A percentile compares a stretch with the other conserved stretches of the same genome.
Evolutionary conservation across 2,797 vertebrate species (phyloP).

Genomic region (Gallinago stenura): DNA sequence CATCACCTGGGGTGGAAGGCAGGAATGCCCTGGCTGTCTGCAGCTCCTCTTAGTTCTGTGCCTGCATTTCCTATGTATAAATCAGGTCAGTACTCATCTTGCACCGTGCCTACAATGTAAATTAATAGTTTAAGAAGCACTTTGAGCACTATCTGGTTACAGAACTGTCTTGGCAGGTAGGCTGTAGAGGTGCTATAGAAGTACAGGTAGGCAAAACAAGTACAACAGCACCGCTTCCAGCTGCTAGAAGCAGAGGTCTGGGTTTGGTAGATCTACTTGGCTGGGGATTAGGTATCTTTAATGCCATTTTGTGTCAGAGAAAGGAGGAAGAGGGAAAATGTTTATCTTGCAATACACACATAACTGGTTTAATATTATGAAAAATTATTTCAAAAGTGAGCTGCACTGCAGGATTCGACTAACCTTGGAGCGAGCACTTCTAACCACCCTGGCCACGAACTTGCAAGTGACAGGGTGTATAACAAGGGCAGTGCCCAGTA

Average conservation of each 20-base stretch:
- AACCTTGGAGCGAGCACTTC: accelerated
- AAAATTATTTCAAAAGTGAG: neutral
- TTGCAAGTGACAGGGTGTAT: accelerated
- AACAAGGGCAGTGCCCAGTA: accelerated
- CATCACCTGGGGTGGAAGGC: neutral
- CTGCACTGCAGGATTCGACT: neutral
- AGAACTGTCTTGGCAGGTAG: neutral
- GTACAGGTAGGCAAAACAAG: neutral
- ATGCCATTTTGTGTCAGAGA: neutral
- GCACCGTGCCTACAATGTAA: neutral
- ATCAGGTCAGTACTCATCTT: neutral
- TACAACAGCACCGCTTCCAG: neutral
- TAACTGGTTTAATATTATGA: too few relatives aligned
- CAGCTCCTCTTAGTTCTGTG: neutral
- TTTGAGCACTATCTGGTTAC: neutral
- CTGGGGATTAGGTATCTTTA: neutral
- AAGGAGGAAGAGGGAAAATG: neutral
- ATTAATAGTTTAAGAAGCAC: neutral
- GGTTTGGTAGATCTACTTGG: neutral
- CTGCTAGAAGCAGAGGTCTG: neutral
- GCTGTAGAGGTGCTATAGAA: neutral
- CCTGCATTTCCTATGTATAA: neutral
- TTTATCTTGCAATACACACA: neutral
- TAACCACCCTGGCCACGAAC: neutral
- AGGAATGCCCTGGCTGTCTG: neutral